Percentiles rank a stretch among this genome's conserved stretches.
Conservation (phyloP, 23 tunicate species). For the Halocynthia roretzi region DNA sequence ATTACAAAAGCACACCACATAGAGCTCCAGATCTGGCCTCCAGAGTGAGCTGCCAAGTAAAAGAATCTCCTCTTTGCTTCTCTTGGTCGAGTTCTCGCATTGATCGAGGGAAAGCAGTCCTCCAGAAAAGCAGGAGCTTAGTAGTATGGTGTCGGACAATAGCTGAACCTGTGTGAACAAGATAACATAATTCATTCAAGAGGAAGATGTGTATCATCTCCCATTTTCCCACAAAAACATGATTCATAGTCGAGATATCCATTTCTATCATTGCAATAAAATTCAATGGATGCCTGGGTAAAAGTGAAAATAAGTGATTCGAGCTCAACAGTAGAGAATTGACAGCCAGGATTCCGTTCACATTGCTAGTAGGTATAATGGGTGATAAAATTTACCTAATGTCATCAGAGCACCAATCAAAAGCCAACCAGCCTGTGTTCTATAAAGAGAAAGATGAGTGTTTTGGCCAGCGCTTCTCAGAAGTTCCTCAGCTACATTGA, state of each 20-base stretch:
- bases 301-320: too few relatives aligned
- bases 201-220: too few relatives aligned
- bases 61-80: conserved; percentile 76
- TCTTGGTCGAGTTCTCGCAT: conserved; percentile 84
- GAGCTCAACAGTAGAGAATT: too few relatives aligned
- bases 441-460: conserved; percentile 34
- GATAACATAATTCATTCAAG: too few relatives aligned
- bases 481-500: conserved; percentile 60
- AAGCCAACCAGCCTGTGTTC: conserved; percentile 87
- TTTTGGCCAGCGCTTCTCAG: conserved; percentile 67
- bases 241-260: too few relatives aligned
- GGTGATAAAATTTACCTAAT: conserved; percentile 58
- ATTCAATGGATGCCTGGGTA: too few relatives aligned
- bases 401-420: conserved; percentile 80
- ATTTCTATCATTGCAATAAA: too few relatives aligned
- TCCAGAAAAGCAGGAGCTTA: conserved; percentile 71
- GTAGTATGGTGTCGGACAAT: conserved; percentile 52
- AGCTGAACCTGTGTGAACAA: conserved; percentile 47
- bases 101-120: conserved; percentile 67
- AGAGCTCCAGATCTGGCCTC: conserved; percentile 96
- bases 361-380: too few relatives aligned
- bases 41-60: conserved; percentile 91
- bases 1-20: conserved; percentile 43
- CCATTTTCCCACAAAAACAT: too few relatives aligned
- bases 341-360: too few relatives aligned